These are phyloP conservation scores for Hydraecia micacea DNA, from an alignment of 2,888 invertebrate genomes.

Conservation along the genomic window DNA sequence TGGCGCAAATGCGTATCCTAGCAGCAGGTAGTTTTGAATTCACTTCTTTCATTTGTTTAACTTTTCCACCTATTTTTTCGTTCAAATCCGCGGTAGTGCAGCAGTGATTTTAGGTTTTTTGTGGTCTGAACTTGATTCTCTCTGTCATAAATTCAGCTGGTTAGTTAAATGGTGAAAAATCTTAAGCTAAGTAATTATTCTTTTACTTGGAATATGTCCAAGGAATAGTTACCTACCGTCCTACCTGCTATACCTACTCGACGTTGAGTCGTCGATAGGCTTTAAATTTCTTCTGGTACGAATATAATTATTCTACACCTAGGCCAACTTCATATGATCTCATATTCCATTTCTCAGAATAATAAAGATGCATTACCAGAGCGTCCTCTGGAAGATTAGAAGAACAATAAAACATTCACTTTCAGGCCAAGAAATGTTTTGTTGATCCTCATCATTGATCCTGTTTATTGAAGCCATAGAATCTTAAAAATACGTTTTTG, in stretches of 20 bases:
- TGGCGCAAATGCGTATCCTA: background rate
- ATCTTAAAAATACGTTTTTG: background rate
- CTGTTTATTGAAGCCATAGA: background rate
- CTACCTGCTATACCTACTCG: background rate
- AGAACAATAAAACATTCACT: background rate
- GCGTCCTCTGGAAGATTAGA: background rate
- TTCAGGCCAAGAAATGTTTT: background rate
- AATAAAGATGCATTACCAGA: conserved; percentile 16
- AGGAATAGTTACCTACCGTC: background rate
- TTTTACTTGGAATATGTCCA: background rate
- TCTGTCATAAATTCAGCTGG: background rate
- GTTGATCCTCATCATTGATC: background rate
- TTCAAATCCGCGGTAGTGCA: background rate
- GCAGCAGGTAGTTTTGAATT: background rate
- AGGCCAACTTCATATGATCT: background rate
- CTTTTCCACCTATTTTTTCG: background rate
- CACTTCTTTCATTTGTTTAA: background rate
- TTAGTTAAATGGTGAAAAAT: background rate
- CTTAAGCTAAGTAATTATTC: background rate
- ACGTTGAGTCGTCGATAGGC: background rate
- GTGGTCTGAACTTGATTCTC: background rate
- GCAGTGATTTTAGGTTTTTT: background rate
- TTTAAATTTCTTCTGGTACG: conserved; percentile 1
- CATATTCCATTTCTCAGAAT: conserved; percentile 17
- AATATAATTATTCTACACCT: background rate